Evolutionary conservation across 2,797 vertebrate species (phyloP).

Genomic region (Decapterus maruadsi): DNA sequence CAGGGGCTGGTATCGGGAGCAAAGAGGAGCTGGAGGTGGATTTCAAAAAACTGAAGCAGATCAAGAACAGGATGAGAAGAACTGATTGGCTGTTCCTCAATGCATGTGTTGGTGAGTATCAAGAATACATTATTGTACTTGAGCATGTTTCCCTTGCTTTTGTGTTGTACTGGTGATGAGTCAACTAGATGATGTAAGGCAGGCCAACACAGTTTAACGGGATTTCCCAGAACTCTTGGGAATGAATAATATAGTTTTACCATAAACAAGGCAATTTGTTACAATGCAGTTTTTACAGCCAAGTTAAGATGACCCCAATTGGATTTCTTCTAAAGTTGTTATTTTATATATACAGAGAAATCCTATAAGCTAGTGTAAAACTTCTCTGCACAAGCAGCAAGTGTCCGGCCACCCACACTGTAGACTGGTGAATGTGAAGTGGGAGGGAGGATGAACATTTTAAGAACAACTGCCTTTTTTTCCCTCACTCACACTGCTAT

Average conservation of each 20-base stretch:
- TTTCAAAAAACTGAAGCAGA: conserved; percentile 99
- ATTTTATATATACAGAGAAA: conserved; percentile 19
- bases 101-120: conserved; percentile 97
- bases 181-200: conserved; percentile 14
- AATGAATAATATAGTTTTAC: conserved; percentile 19
- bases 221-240: conserved; percentile 24
- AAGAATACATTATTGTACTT: conserved; percentile 4
- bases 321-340: conserved; percentile 19
- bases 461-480: conserved; percentile 48
- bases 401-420: conserved; percentile 67
- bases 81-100: conserved; percentile 99
- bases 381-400: conserved; percentile 51
- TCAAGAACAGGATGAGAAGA: conserved; percentile 98
- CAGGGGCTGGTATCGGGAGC: conserved; percentile 92
- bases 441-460: conserved; percentile 58
- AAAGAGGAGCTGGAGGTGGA: conserved; percentile 96
- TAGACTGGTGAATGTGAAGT: conserved; percentile 53
- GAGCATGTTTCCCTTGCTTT: background rate
- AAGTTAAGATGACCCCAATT: conserved; percentile 27
- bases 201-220: background rate
- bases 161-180: conserved; percentile 3
- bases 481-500: conserved; percentile 17
- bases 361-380: conserved; percentile 57
- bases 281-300: conserved; percentile 18
- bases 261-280: conserved; percentile 6